Evolutionary conservation across 2,888 invertebrate species (phyloP).

Genomic region (Aleiodes alternator): DNA sequence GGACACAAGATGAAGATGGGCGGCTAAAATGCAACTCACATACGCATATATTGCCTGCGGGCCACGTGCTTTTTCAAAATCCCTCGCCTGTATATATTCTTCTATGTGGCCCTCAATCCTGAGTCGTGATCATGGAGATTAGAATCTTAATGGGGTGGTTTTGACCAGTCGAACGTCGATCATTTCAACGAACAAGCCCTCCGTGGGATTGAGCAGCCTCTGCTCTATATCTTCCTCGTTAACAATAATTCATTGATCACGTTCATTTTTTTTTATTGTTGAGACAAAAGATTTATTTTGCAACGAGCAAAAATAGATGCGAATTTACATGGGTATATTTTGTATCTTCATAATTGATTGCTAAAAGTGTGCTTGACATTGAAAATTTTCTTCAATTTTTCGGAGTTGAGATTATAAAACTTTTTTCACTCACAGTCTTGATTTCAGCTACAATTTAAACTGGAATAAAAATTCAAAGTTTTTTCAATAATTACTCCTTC

Average conservation of each 20-base stretch:
- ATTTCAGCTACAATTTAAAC: too few species aligned
- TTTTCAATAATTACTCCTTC: constrained; percentile 23
- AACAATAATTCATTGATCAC: background rate
- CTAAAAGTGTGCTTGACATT: background rate
- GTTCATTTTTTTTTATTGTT: constrained; percentile 1
- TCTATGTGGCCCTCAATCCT: constrained; percentile 28
- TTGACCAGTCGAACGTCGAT: constrained; percentile 48
- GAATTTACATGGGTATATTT: too few species aligned
- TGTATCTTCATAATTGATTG: too few species aligned
- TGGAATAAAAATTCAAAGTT: constrained; percentile 11
- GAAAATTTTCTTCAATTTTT: too few species aligned
- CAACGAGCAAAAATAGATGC: background rate
- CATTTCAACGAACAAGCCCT: constrained; percentile 45
- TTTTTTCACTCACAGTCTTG: too few species aligned
- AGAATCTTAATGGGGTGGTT: constrained; percentile 52
- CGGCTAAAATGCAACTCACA: constrained; percentile 28
- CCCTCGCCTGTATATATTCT: constrained; percentile 40
- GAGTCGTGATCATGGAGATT: constrained; percentile 58
- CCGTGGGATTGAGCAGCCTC: constrained; percentile 8
- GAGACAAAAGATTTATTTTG: background rate
- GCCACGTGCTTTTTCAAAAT: constrained; percentile 40
- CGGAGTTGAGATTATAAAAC: too few species aligned
- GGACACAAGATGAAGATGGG: constrained; percentile 10
- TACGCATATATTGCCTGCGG: constrained; percentile 39
- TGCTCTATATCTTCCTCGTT: background rate